phyloP scores from a whole-genome alignment of 2,113 vertebrate genomes.

The Sphyrna mokarran region DNA sequence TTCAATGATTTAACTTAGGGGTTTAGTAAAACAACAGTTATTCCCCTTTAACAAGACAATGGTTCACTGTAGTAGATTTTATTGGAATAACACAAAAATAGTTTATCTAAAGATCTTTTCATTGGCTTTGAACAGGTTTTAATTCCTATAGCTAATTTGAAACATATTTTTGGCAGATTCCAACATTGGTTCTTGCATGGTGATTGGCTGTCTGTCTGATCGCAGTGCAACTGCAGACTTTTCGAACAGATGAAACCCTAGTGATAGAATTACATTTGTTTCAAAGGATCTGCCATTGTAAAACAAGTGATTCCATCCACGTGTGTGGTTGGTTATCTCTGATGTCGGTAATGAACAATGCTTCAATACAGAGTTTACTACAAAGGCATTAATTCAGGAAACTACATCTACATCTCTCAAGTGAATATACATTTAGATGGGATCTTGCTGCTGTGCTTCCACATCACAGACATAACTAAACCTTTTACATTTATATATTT shows the following conservation, averaged over 20 bases:
- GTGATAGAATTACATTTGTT: neutral
- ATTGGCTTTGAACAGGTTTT: neutral
- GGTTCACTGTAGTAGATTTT: neutral
- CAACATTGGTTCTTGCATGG: neutral
- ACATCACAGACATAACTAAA: constrained; percentile 2
- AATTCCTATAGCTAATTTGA: neutral
- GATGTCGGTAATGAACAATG: neutral
- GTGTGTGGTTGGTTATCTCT: neutral
- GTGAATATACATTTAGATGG: neutral
- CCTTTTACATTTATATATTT: neutral
- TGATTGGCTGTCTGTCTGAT: constrained; percentile 11
- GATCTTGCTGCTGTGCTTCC: neutral
- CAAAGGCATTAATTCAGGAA: neutral
- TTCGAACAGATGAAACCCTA: neutral
- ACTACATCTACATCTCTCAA: neutral
- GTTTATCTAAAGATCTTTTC: neutral
- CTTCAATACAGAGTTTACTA: neutral
- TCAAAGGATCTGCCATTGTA: neutral
- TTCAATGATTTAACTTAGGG: neutral
- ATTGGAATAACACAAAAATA: neutral
- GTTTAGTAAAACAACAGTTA: neutral
- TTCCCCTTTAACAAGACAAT: neutral
- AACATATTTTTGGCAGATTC: neutral
- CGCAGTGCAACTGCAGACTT: neutral
- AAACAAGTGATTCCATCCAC: neutral